These are phyloP conservation scores for Synanceia verrucosa DNA, from an alignment of 2,797 vertebrate species.

Conservation along the genomic window DNA sequence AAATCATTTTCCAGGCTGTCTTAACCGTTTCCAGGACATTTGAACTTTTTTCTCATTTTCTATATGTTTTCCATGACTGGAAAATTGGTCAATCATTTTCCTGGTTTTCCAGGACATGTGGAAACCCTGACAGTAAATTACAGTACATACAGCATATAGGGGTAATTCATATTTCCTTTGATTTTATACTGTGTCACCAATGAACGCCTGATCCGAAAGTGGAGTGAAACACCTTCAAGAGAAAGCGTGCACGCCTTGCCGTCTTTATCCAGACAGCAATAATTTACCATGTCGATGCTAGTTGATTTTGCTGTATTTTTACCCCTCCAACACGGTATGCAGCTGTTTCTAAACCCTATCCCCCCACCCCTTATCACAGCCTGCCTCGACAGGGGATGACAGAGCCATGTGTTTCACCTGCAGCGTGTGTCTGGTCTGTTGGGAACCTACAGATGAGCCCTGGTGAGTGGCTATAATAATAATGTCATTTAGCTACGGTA, in stretches of 20 bases:
- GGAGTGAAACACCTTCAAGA: too few relatives aligned
- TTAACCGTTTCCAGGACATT: too few relatives aligned
- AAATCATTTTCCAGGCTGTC: too few relatives aligned
- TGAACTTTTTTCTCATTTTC: too few relatives aligned
- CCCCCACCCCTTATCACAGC: constrained; percentile 75
- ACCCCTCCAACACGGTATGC: not conserved
- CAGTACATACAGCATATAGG: too few relatives aligned
- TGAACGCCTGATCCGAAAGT: too few relatives aligned
- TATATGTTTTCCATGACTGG: too few relatives aligned
- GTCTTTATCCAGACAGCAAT: not conserved
- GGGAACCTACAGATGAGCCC: constrained; percentile 99
- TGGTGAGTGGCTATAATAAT: constrained; percentile 81
- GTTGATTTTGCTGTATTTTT: not conserved
- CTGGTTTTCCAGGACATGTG: too few relatives aligned
- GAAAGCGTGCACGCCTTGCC: not conserved
- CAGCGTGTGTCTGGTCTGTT: constrained; percentile 98
- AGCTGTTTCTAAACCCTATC: not conserved
- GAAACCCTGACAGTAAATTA: too few relatives aligned
- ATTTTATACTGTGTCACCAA: too few relatives aligned
- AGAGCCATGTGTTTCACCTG: constrained; percentile 99
- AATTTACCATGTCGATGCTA: not conserved
- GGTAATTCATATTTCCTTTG: too few relatives aligned
- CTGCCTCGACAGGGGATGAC: constrained; percentile 97
- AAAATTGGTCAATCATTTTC: too few relatives aligned
- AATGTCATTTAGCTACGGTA: not conserved